These are phyloP conservation scores for Xiphydria camelus DNA, from an alignment of 2,888 invertebrate genomes.

Conservation along the genomic window DNA sequence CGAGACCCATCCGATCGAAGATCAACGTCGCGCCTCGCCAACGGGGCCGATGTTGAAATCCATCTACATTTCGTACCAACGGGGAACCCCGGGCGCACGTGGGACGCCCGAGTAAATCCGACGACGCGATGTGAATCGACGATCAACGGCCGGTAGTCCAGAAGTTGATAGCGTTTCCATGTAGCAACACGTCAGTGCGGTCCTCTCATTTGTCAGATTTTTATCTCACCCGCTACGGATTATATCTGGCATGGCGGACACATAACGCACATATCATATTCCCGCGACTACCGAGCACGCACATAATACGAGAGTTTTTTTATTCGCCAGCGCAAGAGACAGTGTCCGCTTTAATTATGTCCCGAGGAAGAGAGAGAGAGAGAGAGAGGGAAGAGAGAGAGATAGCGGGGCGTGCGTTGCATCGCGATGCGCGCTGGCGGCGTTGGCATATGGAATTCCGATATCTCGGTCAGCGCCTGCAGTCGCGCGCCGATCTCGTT, in stretches of 20 bases:
- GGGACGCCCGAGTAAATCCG: slow-evolving; percentile 17
- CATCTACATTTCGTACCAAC: not conserved
- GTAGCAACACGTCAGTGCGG: slow-evolving; percentile 16
- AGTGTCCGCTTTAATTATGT: slow-evolving; percentile 38
- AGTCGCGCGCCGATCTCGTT: no score
- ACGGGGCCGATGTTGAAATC: slow-evolving; percentile 2
- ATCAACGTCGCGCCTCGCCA: not conserved
- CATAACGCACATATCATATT: slow-evolving; percentile 25
- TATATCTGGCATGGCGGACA: slow-evolving; percentile 8
- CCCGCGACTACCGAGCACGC: slow-evolving; percentile 23
- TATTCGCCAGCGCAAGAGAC: slow-evolving; percentile 32
- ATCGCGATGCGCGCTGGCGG: no score
- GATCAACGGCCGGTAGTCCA: slow-evolving; percentile 17
- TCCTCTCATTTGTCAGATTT: slow-evolving; percentile 25
- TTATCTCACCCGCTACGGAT: slow-evolving; percentile 12
- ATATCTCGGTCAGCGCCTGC: no score
- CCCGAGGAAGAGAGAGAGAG: no score
- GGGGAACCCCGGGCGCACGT: not conserved
- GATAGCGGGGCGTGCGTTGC: no score
- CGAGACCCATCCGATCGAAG: not conserved
- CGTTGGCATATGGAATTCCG: no score
- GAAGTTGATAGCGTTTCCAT: slow-evolving; percentile 27
- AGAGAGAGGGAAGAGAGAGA: no score
- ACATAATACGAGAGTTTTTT: slow-evolving; percentile 9
- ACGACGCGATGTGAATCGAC: slow-evolving; percentile 18